Conservation (phyloP, 2,113 vertebrate species). For the Lamprologus lemairii region DNA sequence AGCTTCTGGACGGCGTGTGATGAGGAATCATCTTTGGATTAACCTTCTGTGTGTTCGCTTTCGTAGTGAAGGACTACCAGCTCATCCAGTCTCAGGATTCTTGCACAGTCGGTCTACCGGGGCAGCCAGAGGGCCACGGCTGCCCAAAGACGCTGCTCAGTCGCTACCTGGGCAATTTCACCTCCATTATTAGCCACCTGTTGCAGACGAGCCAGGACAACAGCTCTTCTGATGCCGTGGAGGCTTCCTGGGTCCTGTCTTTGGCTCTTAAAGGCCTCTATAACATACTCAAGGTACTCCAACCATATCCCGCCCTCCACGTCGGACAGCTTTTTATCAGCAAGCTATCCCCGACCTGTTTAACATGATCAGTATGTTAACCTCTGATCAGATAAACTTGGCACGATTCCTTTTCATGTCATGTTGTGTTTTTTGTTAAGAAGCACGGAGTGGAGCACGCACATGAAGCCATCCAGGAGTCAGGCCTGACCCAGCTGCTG, state of each 20-base stretch:
- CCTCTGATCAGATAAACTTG: not conserved
- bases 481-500: slow-evolving; percentile 85
- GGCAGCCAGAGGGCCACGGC: not conserved
- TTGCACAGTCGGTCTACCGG: slow-evolving; percentile 22
- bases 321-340: not conserved
- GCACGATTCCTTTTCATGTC: not conserved
- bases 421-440: slow-evolving; percentile 51
- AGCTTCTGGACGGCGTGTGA: not conserved
- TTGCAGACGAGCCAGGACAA: slow-evolving; percentile 81
- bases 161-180: slow-evolving; percentile 85
- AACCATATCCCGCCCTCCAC: not conserved
- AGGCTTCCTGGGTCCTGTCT: slow-evolving; percentile 92
- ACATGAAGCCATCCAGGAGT: slow-evolving; percentile 81
- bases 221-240: slow-evolving; percentile 81
- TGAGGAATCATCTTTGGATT: not conserved
- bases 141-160: slow-evolving; percentile 70
- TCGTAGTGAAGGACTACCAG: slow-evolving; percentile 91
- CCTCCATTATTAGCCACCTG: slow-evolving; percentile 83
- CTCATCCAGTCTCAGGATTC: slow-evolving; percentile 80
- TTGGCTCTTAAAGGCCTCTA: slow-evolving; percentile 92
- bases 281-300: slow-evolving; percentile 84
- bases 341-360: accelerated
- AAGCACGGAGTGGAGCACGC: slow-evolving; percentile 81
- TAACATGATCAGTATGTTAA: too few relatives aligned
- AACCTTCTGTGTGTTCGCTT: not conserved